Base-by-base conservation (phyloP, 2,113 vertebrate genomes). In the Castor canadensis region DNA sequence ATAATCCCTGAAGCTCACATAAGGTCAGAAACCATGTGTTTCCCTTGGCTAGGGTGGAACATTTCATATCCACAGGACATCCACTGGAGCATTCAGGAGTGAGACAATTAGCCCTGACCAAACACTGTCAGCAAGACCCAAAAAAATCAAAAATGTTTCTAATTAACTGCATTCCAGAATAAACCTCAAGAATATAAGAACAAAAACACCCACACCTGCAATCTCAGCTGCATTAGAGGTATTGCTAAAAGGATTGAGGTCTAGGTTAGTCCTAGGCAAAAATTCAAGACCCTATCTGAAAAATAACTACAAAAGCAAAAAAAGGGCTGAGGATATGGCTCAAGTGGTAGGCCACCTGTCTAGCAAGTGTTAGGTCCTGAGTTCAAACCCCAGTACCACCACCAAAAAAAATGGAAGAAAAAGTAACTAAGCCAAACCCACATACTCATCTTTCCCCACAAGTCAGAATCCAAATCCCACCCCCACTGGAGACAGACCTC, bases 11-110 rank as follows among this genome's bases (percentile, higher is more conserved):
- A 38, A 8, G 49, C 54, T 22, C 10, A 24, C 43, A 7, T 19
- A 19, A 9, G 19, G 32, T 38, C 58, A 9, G 95, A 66, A 40
- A 64, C 17, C 3, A 6, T 15, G 30, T 40, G n/a, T 19, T n/a
- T 77, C 32, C 30, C 16, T 40, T 4, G 20, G 38, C 62, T 17
- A 26, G 24, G 10, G 40, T 28, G 43, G 6, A 12, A 64, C 9
- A 52, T 15, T 4, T 62, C 28, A 6, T 0, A 17, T 9, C 35
- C 49, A 12, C 0, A 0, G 5, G 24, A 54, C 62, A 38, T 16
- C 0, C 6, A 32, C 6, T 6, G 69, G 38, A 26, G 24, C 15
- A n/a, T n/a, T n/a, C n/a, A n/a, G n/a, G n/a, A n/a, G n/a, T n/a
- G n/a, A n/a, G n/a, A n/a, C n/a, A n/a, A n/a, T n/a, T n/a, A n/a